Evolutionary conservation across 2,113 vertebrate genomes (phyloP), one percentile per base, ranked within the genome.

Genomic region (Lagenorhynchus albirostris): DNA sequence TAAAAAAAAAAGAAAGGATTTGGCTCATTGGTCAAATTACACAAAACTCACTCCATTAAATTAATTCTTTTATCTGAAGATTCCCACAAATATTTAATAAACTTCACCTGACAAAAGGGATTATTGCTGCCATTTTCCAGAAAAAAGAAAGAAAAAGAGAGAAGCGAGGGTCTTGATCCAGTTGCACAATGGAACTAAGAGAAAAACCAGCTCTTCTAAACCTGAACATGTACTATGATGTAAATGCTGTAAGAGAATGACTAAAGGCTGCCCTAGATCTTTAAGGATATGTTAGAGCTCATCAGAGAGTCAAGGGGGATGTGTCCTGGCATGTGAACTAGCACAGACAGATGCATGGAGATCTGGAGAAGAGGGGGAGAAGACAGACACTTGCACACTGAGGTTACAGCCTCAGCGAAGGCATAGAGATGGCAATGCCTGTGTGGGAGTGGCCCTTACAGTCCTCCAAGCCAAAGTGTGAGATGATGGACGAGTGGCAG

Each of bases 1-100:
- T 13, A 6, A 23, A 55, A 53, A 77, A 55, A 79, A 50, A 26
- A 62, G 60, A 62, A 62, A 91, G 47, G 13, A 82, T 21, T 92
- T 92, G 77, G 65, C 90, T 47, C 44, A 29, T 91, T 50, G 80
- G 13, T 83, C 53, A 55, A 77, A 13, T 94, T 93, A 87, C 20
- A 94, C 63, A 91, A 71, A 76, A 94, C 14, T 53, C 71, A 88
- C 85, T 95, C 74, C 60, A 86, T 80, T 91, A 63, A 79, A 83
- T 82, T 87, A 81, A 89, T 70, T 68, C 15, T 95, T 97, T 93
- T 41, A 89, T 95, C 62, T 91, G 21, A 70, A 91, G 67, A 87
- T 89, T 81, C 25, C 71, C 25, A 93, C 44, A 91, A 74, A 60
- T 44, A 74, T 82, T 86, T 89, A 89, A 60, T 65, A 88, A 38